phyloP scores from a whole-genome alignment of 2,888 invertebrate genomes.

The Phyllotreta cruciferae region DNA sequence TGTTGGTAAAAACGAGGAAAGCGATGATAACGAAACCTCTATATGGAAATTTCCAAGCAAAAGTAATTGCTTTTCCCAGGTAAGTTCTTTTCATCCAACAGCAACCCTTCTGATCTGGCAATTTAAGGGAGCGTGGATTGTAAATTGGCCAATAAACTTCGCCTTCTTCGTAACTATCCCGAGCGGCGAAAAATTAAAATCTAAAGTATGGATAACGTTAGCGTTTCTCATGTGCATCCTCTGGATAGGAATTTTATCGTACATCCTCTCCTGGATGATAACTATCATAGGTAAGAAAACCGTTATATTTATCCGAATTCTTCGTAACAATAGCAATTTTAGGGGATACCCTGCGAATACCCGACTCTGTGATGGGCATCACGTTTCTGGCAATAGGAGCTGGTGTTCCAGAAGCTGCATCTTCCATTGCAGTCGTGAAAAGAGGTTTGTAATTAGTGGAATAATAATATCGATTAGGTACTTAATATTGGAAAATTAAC shows the following conservation, averaged over 20 bases:
- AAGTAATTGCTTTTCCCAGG: too few species aligned
- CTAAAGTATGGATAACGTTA: conserved; percentile 22
- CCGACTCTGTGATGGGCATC: conserved; percentile 28
- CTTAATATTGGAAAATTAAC: too few species aligned
- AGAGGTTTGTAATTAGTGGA: conserved; percentile 5
- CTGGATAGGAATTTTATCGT: conserved; percentile 24
- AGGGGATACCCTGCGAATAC: conserved; percentile 23
- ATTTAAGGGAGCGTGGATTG: conserved; percentile 18
- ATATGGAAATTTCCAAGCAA: conserved; percentile 17
- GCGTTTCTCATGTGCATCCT: conserved; percentile 23
- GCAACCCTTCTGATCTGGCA: neutral
- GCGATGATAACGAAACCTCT: neutral
- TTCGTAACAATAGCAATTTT: neutral
- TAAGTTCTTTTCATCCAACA: too few species aligned
- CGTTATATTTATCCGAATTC: neutral
- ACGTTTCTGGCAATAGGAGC: conserved; percentile 28
- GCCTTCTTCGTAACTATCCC: conserved; percentile 16
- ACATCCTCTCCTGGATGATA: conserved; percentile 27
- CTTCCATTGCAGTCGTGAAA: conserved; percentile 20
- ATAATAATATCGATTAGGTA: neutral
- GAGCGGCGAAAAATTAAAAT: conserved; percentile 15
- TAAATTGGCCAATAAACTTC: conserved; percentile 26
- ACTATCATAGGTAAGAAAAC: conserved; percentile 21
- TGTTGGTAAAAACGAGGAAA: neutral
- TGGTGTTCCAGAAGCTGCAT: conserved; percentile 24